These are phyloP conservation scores for Therioaphis trifolii DNA, from an alignment of 2,888 invertebrate species.

Conservation along the genomic window DNA sequence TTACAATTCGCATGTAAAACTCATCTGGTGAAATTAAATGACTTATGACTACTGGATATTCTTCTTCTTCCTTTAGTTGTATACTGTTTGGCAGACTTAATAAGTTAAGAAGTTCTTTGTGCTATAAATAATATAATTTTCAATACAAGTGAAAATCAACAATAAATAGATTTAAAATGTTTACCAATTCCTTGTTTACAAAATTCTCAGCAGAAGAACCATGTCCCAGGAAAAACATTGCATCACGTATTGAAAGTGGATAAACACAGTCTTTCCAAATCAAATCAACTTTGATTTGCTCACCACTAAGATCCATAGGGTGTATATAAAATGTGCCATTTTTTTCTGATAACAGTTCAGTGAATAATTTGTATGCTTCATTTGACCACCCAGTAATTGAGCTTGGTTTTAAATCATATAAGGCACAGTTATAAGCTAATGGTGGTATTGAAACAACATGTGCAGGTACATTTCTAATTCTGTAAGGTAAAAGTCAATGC, in stretches of 20 bases:
- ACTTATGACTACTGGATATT: background rate
- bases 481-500: background rate
- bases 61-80: background rate
- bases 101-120: background rate
- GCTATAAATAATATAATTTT: slow-evolving; percentile 10
- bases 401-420: slow-evolving; percentile 39
- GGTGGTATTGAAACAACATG: slow-evolving; percentile 16
- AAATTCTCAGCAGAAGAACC: slow-evolving; percentile 65
- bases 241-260: slow-evolving; percentile 69
- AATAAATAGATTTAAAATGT: background rate
- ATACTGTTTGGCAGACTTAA: background rate
- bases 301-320: background rate
- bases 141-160: background rate
- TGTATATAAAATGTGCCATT: background rate
- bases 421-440: slow-evolving; percentile 47
- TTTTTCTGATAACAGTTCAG: slow-evolving; percentile 1
- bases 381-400: slow-evolving; percentile 43
- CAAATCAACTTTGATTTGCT: slow-evolving; percentile 55
- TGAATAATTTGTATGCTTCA: slow-evolving; percentile 32
- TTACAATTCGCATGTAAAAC: slow-evolving; percentile 48
- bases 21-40: slow-evolving; percentile 37
- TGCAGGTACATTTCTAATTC: slow-evolving; percentile 22
- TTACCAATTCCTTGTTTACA: slow-evolving; percentile 7
- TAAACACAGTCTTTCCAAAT: slow-evolving; percentile 15
- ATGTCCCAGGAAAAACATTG: slow-evolving; percentile 69